Evolutionary conservation across 2,113 vertebrate species (phyloP).

Genomic region (Antigone vipio): DNA sequence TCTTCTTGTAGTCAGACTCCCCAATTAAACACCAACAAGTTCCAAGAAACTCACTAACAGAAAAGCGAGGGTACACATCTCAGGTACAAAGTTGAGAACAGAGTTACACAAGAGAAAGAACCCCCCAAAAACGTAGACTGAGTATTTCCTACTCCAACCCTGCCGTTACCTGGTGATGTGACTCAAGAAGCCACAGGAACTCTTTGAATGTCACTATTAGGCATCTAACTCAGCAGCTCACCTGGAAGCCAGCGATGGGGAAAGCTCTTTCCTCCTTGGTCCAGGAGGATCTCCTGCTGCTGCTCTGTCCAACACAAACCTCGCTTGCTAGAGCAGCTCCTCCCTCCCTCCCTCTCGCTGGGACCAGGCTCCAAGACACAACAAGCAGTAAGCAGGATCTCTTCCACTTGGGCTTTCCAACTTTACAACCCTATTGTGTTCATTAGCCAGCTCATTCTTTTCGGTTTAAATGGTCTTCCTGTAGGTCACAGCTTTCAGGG

Average conservation of each 20-base stretch:
- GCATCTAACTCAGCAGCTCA: background rate
- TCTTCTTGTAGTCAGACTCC: background rate
- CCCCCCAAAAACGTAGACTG: fast-evolving
- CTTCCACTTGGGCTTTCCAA: background rate
- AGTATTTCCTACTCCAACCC: background rate
- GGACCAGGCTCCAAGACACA: background rate
- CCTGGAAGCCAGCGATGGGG: background rate
- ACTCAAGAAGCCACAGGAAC: background rate
- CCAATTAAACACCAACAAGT: background rate
- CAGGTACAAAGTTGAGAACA: background rate
- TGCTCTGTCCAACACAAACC: background rate
- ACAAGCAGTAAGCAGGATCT: background rate
- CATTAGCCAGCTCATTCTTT: constrained; percentile 21
- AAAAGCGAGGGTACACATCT: background rate
- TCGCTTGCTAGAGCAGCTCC: background rate
- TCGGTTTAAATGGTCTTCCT: background rate
- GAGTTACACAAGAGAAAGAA: background rate
- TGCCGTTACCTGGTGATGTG: background rate
- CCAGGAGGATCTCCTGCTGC: background rate
- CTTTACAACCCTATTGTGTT: constrained; percentile 7
- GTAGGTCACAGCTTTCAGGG: constrained; percentile 38
- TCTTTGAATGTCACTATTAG: background rate
- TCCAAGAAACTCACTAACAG: background rate
- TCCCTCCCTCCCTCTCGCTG: background rate
- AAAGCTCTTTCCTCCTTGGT: background rate